These are phyloP conservation scores for Drosophila lacertosa DNA, from an alignment of 1,140 invertebrate species.

Conservation along the genomic window DNA sequence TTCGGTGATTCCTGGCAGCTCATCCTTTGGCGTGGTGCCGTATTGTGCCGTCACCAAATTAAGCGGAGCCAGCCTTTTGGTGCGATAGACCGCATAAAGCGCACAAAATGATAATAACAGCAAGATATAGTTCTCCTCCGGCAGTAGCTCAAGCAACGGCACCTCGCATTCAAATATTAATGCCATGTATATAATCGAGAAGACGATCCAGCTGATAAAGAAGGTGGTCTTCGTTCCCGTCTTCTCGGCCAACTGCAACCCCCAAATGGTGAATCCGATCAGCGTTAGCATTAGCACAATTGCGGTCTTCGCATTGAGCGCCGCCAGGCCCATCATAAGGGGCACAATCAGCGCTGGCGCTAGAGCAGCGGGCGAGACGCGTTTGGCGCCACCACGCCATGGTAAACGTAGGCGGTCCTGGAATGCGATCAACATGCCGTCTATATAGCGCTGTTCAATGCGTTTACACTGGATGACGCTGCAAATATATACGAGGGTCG, in stretches of 20 bases:
- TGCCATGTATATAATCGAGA: slow-evolving; percentile 80
- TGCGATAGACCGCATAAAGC: slow-evolving; percentile 66
- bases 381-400: slow-evolving; percentile 86
- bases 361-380: slow-evolving; percentile 78
- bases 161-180: slow-evolving; percentile 83
- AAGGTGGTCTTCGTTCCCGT: slow-evolving; percentile 79
- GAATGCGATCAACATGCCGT: slow-evolving; percentile 84
- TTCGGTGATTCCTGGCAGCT: slow-evolving; percentile 72
- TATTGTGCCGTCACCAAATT: slow-evolving; percentile 71
- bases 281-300: slow-evolving; percentile 80
- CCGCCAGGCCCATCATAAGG: slow-evolving; percentile 81
- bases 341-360: slow-evolving; percentile 84
- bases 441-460: slow-evolving; percentile 55
- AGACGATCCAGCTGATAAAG: slow-evolving; percentile 84
- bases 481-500: not conserved
- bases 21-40: slow-evolving; percentile 57
- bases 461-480: slow-evolving; percentile 64
- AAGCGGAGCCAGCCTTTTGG: slow-evolving; percentile 52
- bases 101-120: slow-evolving; percentile 68
- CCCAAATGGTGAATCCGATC: slow-evolving; percentile 77
- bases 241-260: slow-evolving; percentile 66
- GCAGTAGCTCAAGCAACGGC: slow-evolving; percentile 84
- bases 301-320: slow-evolving; percentile 83
- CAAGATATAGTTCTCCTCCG: slow-evolving; percentile 84
- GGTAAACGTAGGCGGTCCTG: slow-evolving; percentile 86